A percentile compares a stretch with the other conserved stretches of the same genome.
phyloP scores from a whole-genome alignment of 2,113 vertebrate genomes.

The Zapus hudsonius region DNA sequence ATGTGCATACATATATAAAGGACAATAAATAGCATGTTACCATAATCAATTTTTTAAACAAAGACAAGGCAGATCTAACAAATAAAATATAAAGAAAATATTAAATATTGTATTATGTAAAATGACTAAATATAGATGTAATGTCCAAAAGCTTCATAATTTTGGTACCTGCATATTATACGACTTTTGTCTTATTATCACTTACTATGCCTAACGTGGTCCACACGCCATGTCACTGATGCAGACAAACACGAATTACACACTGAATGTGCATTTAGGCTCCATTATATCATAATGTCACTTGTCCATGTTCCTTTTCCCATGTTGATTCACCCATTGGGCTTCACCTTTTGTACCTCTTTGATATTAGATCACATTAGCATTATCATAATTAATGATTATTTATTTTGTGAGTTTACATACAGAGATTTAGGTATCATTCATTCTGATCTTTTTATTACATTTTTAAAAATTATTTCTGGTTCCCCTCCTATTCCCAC shows the following conservation, averaged over 20 bases:
- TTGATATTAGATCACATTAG: no score
- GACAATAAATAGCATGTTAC: background rate
- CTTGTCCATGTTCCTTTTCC: background rate
- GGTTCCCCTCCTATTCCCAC: background rate
- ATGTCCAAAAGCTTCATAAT: background rate
- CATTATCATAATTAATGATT: no score
- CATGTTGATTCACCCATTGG: no score
- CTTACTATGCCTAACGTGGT: background rate
- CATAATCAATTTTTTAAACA: background rate
- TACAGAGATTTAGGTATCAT: no score
- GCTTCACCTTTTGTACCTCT: background rate
- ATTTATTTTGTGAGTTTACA: no score
- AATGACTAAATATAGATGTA: background rate
- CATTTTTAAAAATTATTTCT: background rate
- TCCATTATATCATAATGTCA: background rate
- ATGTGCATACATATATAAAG: background rate
- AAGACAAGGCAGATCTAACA: background rate
- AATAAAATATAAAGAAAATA: background rate
- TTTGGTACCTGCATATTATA: background rate
- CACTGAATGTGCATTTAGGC: background rate
- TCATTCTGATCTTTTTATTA: no score
- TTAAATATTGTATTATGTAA: background rate
- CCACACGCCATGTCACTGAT: rapidly evolving
- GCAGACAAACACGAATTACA: background rate
- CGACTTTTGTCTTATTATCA: background rate